Evolutionary conservation across 1,140 invertebrate species (phyloP), one percentile per base, ranked within the genome.

Genomic region (Zophobas morio): DNA sequence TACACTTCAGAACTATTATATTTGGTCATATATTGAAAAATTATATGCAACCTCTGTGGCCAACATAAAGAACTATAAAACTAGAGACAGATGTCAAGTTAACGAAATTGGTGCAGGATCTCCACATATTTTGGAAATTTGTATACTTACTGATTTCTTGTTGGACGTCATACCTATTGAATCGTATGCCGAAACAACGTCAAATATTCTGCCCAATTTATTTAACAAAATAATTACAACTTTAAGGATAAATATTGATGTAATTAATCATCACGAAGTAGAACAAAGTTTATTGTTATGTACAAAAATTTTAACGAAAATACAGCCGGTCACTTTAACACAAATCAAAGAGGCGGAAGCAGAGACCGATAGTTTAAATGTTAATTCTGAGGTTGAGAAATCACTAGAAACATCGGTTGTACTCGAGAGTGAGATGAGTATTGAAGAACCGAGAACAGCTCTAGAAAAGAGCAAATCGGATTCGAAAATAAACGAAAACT

Each of bases 11-110:
- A 92, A 94, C 0, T 92, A 92, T 57, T 97, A 96, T 83, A 92
- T 98, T 56, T 98, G 96, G 96, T 90, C 92, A 77, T 96, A 94
- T 84, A 90, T 95, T 75, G 93, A 92, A 1, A 89, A 90, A 54
- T 86, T 94, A 72, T 95, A 94, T 84, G 88, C 91, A 63, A 89
- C 89, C 75, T 90, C 93, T 42, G 81, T 86, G 53, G 79, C 75
- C 33, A 83, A 82, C 75, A 78, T 84, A 40, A 84, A 80, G 72
- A 81, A 76, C 72, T 82, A 81, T 47, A 78, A 84, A 4, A 76
- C 76, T 72, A 71, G 81, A 77, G 60, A 80, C 74, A 81, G 81
- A 63, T 78, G 89, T 88, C 51, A 88, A 86, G 86, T 85, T 79
- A 74, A 84, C 75, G 84, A 87, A 63, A 91, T 93, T 33, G 91